Base-by-base conservation (phyloP, 2,113 vertebrate genomes). In the Ctenomys sociabilis region DNA sequence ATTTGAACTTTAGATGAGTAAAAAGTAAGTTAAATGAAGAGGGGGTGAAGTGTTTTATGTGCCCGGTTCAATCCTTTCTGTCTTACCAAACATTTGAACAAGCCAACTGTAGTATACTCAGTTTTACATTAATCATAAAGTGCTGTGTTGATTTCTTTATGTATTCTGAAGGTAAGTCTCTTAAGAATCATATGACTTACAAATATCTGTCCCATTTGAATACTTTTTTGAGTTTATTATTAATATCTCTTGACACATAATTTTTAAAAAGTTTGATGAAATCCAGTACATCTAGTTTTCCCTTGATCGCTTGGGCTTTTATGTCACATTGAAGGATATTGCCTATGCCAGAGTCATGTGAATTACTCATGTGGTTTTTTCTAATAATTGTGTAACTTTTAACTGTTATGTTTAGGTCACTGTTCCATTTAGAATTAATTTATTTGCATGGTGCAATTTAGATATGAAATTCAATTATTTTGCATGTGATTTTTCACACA, bases 11-110 rank as follows among this genome's bases (percentile, higher is more conserved):
- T 91, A 70, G 30, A 94, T 84, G 61, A 96, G 61, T 78, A 83
- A 97, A 95, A 87, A 24, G 1, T 81, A 13, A 19, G 6, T 32
- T 95, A 72, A 95, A 19, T 61, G 75, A 89, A 93, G 82, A 91
- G 14, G 7, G 32, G 2, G 26, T 7, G 82, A 45, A 9, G 5
- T 78, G 28, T 87, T 97, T 93, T 80, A 83, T 37, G 8, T 72
- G n/a, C 35, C 94, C 5, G 85, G 35, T 14, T 88, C 49, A 22
- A 77, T 81, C 16, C 7, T 54, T 95, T 92, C 64, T 68, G 22
- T 95, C 45, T 96, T 35, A 80, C 16, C 14, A 85, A 37, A 75
- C 30, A 92, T 93, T 96, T 97, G 78, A n/a, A 95, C 45, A 94
- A 83, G 40, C 37, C 59, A 94, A 54, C 64, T 91, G 83, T 80